Conservation (phyloP, 2,797 vertebrate genomes). For the Chelonia mydas region DNA sequence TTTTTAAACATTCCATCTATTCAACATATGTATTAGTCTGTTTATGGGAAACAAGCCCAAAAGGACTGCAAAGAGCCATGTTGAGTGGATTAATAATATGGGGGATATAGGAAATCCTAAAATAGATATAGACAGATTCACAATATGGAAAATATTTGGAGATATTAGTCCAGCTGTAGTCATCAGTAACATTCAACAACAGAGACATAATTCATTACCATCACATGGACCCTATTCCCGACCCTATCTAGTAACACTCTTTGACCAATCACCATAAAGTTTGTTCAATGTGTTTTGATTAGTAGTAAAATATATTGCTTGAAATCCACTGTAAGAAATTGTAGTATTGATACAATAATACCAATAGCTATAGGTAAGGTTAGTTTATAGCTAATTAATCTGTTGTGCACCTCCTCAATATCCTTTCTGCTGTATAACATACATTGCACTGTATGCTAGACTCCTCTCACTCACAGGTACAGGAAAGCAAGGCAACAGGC, state of each 20-base stretch:
- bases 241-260: background rate
- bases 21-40: background rate
- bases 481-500: background rate
- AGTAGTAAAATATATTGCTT: background rate
- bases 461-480: background rate
- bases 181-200: background rate
- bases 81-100: constrained; percentile 2
- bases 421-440: background rate
- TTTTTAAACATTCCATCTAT: constrained; percentile 16
- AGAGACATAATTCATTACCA: background rate
- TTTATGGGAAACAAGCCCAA: background rate
- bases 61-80: background rate
- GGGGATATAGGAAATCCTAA: background rate
- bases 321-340: background rate
- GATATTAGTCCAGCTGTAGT: constrained; percentile 1
- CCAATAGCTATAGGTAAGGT: background rate
- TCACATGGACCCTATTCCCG: background rate
- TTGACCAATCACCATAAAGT: constrained; percentile 4
- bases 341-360: background rate
- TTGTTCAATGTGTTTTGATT: constrained; percentile 3
- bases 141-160: constrained; percentile 14
- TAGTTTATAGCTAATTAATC: background rate
- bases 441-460: background rate
- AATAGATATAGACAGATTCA: background rate
- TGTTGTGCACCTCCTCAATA: background rate